Evolutionary conservation across 92 coral and sea anemone genomes (phyloP), one percentile per base, ranked within the genome.

Genomic region (Palythoa caribaeorum): DNA sequence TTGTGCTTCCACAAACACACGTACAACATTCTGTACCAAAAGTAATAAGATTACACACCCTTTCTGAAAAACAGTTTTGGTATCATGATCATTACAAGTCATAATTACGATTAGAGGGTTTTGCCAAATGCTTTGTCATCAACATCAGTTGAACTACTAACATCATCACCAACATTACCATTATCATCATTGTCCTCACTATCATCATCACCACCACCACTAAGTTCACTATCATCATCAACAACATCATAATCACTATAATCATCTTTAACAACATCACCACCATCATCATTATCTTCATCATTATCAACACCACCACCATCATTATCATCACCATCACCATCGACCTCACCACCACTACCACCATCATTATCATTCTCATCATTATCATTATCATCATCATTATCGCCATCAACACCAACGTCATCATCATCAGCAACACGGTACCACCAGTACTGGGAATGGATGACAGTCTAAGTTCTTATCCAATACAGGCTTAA

Each of bases 1-100:
- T 80, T 97, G 99, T 19, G 96, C 98, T 89, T 95, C 99, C 15
- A 95, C 88, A 86, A 97, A 97, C 21, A 93, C 92, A 40, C 91
- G 80, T 38, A 97, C 99, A 0, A 97, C 97, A 84, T 93, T 94
- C 99, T 97, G 90, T 36, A 48, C 86, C 28, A 63, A 63, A n/a
- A 6, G 6, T 9, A 63, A 2, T 0, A 63, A 63, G 10, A 63
- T 2, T 63, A 16, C 20, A 63, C 6, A 63, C 28, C 9, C 28
- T 63, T 6, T 63, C n/a, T 0, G 3, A 63, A 6, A 63, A 17
- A 44, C 50, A 3, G 1, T 19, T 63, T 63, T 63, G 70, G 21
- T 17, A 63, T 63, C 35, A 17, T 63, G 21, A 63, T 63, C 17
- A 55, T 55, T 15, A 55, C 5, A 44, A 44, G 7, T 44, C 50